Percentiles rank a stretch among this genome's conserved stretches.
Conservation (phyloP, 2,888 invertebrate species). For the Drosophila pegasa region DNA sequence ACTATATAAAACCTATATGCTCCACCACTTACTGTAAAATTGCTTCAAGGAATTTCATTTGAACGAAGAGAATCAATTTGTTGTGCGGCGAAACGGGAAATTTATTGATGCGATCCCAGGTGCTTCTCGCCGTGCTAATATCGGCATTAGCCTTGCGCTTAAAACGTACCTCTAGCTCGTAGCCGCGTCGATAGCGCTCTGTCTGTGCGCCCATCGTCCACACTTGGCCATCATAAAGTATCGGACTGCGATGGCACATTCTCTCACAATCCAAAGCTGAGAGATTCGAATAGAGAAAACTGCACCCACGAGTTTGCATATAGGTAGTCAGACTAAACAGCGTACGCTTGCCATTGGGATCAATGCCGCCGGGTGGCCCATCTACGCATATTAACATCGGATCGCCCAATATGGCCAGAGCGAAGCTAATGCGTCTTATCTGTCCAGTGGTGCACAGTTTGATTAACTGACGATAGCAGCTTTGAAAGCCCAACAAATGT, state of each 20-base stretch:
- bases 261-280: conserved; percentile 84
- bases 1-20: too few species aligned
- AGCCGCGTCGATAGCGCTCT: conserved; percentile 39
- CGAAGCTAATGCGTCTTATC: conserved; percentile 51
- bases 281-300: conserved; percentile 84
- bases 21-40: conserved; percentile 46
- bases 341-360: conserved; percentile 54
- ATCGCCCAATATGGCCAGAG: conserved; percentile 57
- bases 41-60: conserved; percentile 60
- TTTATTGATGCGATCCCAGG: conserved; percentile 57
- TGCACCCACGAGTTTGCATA: conserved; percentile 50
- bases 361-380: conserved; percentile 55
- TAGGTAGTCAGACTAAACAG: conserved; percentile 83
- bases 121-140: conserved; percentile 38
- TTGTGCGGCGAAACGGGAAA: conserved; percentile 56
- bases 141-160: conserved; percentile 57
- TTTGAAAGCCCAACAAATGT: conserved; percentile 54
- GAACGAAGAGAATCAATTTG: conserved; percentile 58
- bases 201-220: conserved; percentile 39
- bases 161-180: conserved; percentile 61
- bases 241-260: conserved; percentile 44
- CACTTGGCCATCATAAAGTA: conserved; percentile 49
- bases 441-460: conserved; percentile 51
- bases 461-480: conserved; percentile 33
- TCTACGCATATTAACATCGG: conserved; percentile 62